These are phyloP conservation scores for Drosophila ironensis DNA, from an alignment of 1,140 invertebrate genomes.

Conservation along the genomic window DNA sequence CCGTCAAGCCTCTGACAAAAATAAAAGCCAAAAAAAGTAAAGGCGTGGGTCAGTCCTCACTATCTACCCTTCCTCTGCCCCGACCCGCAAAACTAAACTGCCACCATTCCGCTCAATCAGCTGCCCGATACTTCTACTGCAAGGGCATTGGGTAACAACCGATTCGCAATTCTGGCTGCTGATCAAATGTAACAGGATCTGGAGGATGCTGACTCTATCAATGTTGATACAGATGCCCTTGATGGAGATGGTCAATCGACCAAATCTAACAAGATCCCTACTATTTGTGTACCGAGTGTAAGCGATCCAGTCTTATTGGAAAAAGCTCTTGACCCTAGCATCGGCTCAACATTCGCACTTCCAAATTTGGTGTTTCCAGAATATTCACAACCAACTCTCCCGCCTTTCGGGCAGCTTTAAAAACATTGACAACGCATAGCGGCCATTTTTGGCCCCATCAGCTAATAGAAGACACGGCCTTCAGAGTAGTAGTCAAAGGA, in stretches of 20 bases:
- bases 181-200: not conserved
- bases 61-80: not conserved
- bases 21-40: not conserved
- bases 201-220: conserved; percentile 1
- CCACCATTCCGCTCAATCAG: not conserved
- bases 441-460: not conserved
- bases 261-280: not conserved
- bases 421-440: not conserved
- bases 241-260: not conserved
- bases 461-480: not conserved
- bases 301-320: not conserved
- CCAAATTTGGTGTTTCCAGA: too few species aligned
- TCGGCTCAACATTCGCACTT: not conserved
- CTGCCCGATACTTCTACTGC: not conserved
- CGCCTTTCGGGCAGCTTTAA: not conserved
- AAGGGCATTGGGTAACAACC: not conserved
- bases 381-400: too few species aligned
- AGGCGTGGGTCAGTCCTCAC: too few species aligned
- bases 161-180: conserved; percentile 1
- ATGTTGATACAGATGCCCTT: not conserved
- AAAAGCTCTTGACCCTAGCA: not conserved
- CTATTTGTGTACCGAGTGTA: not conserved
- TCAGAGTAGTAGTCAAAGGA: too few species aligned
- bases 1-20: not conserved
- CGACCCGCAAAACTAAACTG: not conserved